A percentile compares a stretch with the other conserved stretches of the same genome.
Conservation (phyloP, 2,888 invertebrate species). For the Trissolcus brochymenae region DNA sequence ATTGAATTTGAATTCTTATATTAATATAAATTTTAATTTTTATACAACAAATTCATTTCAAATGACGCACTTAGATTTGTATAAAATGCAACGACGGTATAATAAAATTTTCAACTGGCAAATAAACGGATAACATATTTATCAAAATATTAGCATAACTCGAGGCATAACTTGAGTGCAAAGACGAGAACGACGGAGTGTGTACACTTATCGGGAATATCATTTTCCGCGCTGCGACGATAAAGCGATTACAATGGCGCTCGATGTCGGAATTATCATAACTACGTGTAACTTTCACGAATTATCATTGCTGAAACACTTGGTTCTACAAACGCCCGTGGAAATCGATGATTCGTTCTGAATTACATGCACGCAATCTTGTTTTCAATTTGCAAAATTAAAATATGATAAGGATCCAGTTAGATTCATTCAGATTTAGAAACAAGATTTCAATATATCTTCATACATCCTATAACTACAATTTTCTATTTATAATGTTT, state of each 20-base stretch:
- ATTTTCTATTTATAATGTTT: too few relatives aligned
- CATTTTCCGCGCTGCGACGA: constrained; percentile 14
- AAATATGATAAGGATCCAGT: constrained; percentile 4
- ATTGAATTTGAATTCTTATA: not conserved
- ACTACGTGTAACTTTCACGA: constrained; percentile 9
- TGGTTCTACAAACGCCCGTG: not conserved
- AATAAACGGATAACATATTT: constrained; percentile 13
- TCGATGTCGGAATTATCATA: constrained; percentile 23
- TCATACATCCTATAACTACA: too few relatives aligned
- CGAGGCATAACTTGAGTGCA: constrained; percentile 12
- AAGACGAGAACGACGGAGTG: too few relatives aligned
- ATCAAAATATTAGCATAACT: constrained; percentile 30
- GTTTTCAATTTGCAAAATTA: constrained; percentile 10
- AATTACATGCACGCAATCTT: constrained; percentile 6
- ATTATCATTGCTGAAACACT: constrained; percentile 20
- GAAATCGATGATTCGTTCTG: constrained; percentile 1
- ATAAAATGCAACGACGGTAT: not conserved
- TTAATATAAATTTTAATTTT: too few relatives aligned
- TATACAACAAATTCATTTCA: too few relatives aligned
- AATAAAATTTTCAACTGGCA: constrained; percentile 1
- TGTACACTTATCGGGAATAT: constrained; percentile 13
- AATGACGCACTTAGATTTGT: not conserved
- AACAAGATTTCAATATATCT: too few relatives aligned
- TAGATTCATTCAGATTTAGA: not conserved
- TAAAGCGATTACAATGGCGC: constrained; percentile 23